Base-by-base conservation (phyloP, 2,113 vertebrate species). In the Thunnus thynnus region DNA sequence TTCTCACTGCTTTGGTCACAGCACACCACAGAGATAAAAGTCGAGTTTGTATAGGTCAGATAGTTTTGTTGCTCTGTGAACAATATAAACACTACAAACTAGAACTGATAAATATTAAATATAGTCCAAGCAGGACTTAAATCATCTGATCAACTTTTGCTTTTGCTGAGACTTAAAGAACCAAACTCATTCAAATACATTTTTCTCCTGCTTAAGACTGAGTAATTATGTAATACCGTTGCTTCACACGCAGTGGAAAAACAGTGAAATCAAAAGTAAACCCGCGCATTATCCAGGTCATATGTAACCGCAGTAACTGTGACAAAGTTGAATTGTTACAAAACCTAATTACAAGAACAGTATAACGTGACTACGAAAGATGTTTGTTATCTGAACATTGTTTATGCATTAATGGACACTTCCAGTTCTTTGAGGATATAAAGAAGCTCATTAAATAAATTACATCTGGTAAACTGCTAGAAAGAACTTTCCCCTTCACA, bases 171-270 rank as follows among this genome's bases (percentile, higher is more conserved):
- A 9, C 36, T 41, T 41, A 41, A 41, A 41, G 36, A 41, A 41
- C 7, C 5, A 1, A 9, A 41, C 7, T 41, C 7, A 41, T 41
- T 44, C 20, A 74, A 54, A 54, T 10, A 14, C 9, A 41, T 41
- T 41, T 30, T 41, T 9, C 36, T 41, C 36, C 8, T 41, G 64
- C 50, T 61, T 14, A 27, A 48, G 36, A 54, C 20, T 17, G 13
- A 61, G 11, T 58, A 41, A 13, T 69, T 22, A 27, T 54, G 48
- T 9, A 67, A 72, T 68, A 62, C 13, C 62, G 25, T 63, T 55
- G 32, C 46, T 36, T 66, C 8, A 51, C 44, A n/a, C 4, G 13
- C 3, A 64, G 57, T 13, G 27, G 13, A 64, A 57, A 76, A 63
- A 55, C 32, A 70, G 22, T 41, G 20, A 46, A 55, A 47, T 46